A percentile compares a stretch with the other conserved stretches of the same genome.
These are phyloP conservation scores for Boleophthalmus pectinirostris DNA, from an alignment of 2,113 vertebrate species.

Conservation along the genomic window DNA sequence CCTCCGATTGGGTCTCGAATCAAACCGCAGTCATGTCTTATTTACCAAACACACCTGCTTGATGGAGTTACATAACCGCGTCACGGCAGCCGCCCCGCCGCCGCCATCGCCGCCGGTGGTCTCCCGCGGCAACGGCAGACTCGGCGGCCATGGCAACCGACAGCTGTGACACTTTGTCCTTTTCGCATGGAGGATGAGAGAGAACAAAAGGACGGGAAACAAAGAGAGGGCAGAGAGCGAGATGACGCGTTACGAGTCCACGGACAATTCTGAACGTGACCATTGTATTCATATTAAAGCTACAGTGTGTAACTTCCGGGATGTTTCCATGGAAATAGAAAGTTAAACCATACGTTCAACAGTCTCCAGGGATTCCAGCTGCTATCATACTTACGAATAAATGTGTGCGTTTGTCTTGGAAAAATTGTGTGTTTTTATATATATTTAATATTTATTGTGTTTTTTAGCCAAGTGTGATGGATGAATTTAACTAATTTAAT, in stretches of 20 bases:
- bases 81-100: not conserved
- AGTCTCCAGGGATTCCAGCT: no score
- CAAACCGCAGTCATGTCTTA: not conserved
- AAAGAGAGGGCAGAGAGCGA: not conserved
- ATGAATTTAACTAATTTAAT: no score
- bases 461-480: no score
- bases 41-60: conserved; percentile 5
- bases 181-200: not conserved
- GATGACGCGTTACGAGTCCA: not conserved
- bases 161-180: conserved; percentile 1
- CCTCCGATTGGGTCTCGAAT: not conserved
- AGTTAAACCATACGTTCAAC: no score
- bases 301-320: no score
- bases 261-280: not conserved
- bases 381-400: no score
- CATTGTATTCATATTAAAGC: not conserved
- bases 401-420: no score
- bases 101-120: not conserved
- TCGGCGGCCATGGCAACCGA: not conserved
- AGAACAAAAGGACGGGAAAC: not conserved
- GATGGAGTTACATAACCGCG: not conserved
- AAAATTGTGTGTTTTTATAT: no score
- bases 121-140: not conserved
- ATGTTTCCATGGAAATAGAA: no score
- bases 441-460: no score